A percentile compares a stretch with the other conserved stretches of the same genome.
These are phyloP conservation scores for Tanytarsus gracilentus DNA, from an alignment of 2,888 invertebrate genomes.

Conservation along the genomic window DNA sequence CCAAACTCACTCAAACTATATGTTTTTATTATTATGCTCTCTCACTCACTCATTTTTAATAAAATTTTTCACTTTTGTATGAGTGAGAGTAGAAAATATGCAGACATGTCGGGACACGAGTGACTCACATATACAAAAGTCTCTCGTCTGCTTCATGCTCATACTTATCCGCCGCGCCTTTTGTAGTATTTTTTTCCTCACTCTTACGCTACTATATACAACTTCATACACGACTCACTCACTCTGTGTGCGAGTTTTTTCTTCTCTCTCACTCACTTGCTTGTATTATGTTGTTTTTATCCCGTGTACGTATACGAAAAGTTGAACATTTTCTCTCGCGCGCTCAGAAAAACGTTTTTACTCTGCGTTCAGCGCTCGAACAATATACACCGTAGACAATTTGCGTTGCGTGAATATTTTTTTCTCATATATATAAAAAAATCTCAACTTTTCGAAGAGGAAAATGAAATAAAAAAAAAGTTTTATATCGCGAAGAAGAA, in stretches of 20 bases:
- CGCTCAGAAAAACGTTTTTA: not conserved
- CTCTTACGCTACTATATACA: too few relatives aligned
- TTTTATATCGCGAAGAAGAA: not conserved
- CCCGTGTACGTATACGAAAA: too few relatives aligned
- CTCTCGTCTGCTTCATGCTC: not conserved
- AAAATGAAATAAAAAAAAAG: slow-evolving; percentile 12
- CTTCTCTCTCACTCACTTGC: not conserved
- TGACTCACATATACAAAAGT: too few relatives aligned
- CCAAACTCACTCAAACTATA: too few relatives aligned
- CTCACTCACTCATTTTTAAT: too few relatives aligned
- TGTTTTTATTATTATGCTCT: too few relatives aligned
- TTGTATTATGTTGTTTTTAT: slow-evolving; percentile 15
- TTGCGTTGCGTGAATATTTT: slow-evolving; percentile 10
- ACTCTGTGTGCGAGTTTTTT: not conserved
- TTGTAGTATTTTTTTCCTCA: slow-evolving; percentile 24
- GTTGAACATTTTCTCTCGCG: not conserved
- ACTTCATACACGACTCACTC: not conserved
- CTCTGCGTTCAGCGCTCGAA: slow-evolving; percentile 27
- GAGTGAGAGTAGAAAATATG: not conserved
- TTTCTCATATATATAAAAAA: slow-evolving; percentile 2
- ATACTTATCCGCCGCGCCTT: not conserved
- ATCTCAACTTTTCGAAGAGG: slow-evolving; percentile 6
- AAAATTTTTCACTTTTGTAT: too few relatives aligned
- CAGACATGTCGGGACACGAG: slow-evolving; percentile 2
- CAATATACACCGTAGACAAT: slow-evolving; percentile 13